Base-by-base conservation (phyloP, 2,113 vertebrate species). In the Megaceryle maxima region DNA sequence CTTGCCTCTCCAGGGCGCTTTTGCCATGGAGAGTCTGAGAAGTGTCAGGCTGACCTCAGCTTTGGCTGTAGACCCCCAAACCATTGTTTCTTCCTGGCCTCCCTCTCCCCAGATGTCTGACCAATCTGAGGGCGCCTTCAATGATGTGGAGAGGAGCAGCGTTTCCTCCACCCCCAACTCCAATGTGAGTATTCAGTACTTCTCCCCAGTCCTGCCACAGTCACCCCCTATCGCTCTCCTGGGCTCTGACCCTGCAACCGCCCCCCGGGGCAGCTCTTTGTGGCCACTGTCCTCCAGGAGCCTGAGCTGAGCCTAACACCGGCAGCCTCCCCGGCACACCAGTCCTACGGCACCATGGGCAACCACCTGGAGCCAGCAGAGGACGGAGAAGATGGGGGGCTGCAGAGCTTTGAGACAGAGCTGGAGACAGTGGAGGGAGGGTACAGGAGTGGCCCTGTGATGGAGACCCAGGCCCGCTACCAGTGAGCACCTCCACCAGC, bases 231-330 rank as follows among this genome's bases (percentile, higher is more conserved):
- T 83, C 5, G 7, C 3, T 35, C 1, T 24, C 15, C 46, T 41
- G 31, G 48, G 19, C 73, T 8, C 94, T 95, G 78, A 96, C 60
- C 9, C 41, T 57, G 83, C 19, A 24, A 25, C 55, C 25, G 64
- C 79, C 94, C 92, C 19, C 15, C 1, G 85, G 83, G 87, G 69
- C 98, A 99, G 99, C 98, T 99, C 73, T 99, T 99, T 11, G 98
- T 99, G 96, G 99, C 99, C 22, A 98, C 99, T 0, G 99, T 99
- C 84, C 97, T 99, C 82, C 98, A 99, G 96, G 99, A 99, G 76
- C 98, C 99, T 0, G 99, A 99, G 97, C 96, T 99, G 97, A 98
- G 98, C 89, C 97, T 99, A 96, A 99, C 99, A 0, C 99, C 99
- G 0, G 99, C 99, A 33, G 98, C 99, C 59, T 99, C 99, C 62